Percentiles rank a stretch among this genome's conserved stretches.
These are phyloP conservation scores for Caenorhabditis sp. DNA, from an alignment of 2,888 invertebrate species.

Conservation along the genomic window DNA sequence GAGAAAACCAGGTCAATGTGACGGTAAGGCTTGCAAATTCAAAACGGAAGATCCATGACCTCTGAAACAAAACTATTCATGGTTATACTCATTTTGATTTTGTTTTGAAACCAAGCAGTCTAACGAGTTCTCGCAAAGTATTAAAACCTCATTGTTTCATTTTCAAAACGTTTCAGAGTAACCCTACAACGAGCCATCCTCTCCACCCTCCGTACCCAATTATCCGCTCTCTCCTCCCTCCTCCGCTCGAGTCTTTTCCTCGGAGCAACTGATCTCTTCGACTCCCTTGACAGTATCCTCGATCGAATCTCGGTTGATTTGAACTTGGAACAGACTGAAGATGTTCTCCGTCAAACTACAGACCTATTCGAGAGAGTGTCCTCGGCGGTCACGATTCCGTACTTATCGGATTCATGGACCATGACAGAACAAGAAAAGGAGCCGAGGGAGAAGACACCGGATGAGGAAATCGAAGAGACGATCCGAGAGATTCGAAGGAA, in stretches of 20 bases:
- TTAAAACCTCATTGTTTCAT: too few species aligned
- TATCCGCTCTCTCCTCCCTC: conserved; percentile 60
- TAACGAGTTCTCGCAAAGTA: too few species aligned
- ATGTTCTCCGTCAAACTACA: conserved; percentile 44
- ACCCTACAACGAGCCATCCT: conserved; percentile 62
- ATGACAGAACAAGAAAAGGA: conserved; percentile 66
- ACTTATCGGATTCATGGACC: conserved; percentile 72
- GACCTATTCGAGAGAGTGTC: conserved; percentile 58
- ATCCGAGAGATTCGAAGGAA: conserved; percentile 71
- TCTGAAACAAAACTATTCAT: not conserved
- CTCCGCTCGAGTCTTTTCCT: conserved; percentile 59
- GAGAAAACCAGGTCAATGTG: too few species aligned
- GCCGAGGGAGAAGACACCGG: conserved; percentile 29
- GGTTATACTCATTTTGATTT: too few species aligned
- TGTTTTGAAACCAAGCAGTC: too few species aligned
- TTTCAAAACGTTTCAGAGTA: conserved; percentile 39
- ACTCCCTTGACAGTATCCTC: conserved; percentile 48
- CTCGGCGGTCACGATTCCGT: conserved; percentile 49
- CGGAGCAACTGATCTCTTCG: conserved; percentile 54
- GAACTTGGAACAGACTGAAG: conserved; percentile 56
- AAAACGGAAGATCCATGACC: not conserved
- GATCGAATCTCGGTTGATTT: conserved; percentile 51
- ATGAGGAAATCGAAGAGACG: conserved; percentile 67
- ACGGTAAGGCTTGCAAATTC: too few species aligned
- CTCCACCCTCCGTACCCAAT: conserved; percentile 56